Conservation (phyloP, 2,113 vertebrate species). For the Aldabrachelys gigantea region DNA sequence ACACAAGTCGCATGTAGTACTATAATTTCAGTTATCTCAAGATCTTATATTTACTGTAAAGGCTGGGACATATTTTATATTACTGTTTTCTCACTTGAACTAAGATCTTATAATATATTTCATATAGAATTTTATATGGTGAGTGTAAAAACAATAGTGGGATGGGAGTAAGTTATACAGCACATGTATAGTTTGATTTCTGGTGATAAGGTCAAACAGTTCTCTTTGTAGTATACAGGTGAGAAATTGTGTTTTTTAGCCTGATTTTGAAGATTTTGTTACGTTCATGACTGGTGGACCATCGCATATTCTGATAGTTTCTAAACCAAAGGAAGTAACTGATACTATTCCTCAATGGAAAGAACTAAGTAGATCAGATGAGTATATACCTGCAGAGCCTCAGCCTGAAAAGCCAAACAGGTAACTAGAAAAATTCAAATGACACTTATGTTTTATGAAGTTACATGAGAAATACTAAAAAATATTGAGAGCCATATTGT, state of each 20-base stretch:
- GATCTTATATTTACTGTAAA: not conserved
- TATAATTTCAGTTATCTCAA: not conserved
- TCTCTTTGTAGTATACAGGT: not conserved
- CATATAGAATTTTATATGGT: not conserved
- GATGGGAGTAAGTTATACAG: not conserved
- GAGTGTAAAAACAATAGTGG: not conserved
- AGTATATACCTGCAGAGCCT: accelerated
- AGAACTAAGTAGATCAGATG: not conserved
- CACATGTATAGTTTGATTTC: not conserved
- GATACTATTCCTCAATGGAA: slow-evolving; percentile 47
- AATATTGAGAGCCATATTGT: not conserved
- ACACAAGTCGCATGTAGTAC: not conserved
- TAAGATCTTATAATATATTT: not conserved
- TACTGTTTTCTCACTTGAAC: not conserved
- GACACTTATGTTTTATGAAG: not conserved
- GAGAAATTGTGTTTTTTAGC: slow-evolving; percentile 64
- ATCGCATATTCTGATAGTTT: slow-evolving; percentile 68
- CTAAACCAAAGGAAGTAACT: slow-evolving; percentile 10
- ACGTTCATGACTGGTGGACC: slow-evolving; percentile 68
- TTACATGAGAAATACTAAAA: not conserved
- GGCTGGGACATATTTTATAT: not conserved
- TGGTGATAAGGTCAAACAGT: not conserved
- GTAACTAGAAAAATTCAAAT: not conserved
- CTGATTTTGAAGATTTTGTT: slow-evolving; percentile 78
- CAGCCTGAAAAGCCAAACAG: not conserved